Evolutionary conservation across 2,888 invertebrate species (phyloP).

Genomic region (Phengaris arion): DNA sequence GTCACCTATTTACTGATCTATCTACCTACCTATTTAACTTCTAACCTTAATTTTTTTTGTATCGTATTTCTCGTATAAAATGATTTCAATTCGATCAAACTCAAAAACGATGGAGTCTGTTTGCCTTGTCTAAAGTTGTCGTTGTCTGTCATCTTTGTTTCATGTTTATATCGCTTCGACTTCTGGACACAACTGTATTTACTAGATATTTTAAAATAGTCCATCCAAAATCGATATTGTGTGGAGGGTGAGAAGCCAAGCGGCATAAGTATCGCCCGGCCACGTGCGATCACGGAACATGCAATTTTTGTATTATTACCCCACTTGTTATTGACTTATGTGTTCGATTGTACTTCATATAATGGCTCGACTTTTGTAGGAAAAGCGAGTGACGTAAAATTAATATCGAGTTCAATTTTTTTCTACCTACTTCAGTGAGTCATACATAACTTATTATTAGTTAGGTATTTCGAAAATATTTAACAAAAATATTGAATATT

Average conservation of each 20-base stretch:
- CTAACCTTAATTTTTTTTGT: no score
- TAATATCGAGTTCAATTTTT: background rate
- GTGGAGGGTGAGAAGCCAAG: constrained; percentile 62
- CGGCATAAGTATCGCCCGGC: constrained; percentile 65
- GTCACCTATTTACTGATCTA: no score
- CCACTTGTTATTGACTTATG: constrained; percentile 44
- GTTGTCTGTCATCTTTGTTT: background rate
- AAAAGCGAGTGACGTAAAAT: background rate
- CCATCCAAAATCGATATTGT: constrained; percentile 25
- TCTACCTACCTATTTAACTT: no score
- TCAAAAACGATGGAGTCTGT: no score
- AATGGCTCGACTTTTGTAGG: background rate
- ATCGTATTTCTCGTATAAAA: no score
- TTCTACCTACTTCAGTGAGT: background rate
- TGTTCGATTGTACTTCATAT: constrained; percentile 46
- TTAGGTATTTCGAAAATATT: no score
- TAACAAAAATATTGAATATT: no score
- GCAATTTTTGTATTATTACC: constrained; percentile 64
- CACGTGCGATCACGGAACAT: constrained; percentile 62
- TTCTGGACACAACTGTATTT: constrained; percentile 22
- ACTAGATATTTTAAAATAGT: constrained; percentile 26
- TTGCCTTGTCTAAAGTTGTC: no score
- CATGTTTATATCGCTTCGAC: background rate
- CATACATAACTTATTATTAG: no score
- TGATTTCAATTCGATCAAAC: no score